Evolutionary conservation across 2,797 vertebrate genomes (phyloP), one percentile per base, ranked within the genome.

Genomic region (Sus cebifrons): DNA sequence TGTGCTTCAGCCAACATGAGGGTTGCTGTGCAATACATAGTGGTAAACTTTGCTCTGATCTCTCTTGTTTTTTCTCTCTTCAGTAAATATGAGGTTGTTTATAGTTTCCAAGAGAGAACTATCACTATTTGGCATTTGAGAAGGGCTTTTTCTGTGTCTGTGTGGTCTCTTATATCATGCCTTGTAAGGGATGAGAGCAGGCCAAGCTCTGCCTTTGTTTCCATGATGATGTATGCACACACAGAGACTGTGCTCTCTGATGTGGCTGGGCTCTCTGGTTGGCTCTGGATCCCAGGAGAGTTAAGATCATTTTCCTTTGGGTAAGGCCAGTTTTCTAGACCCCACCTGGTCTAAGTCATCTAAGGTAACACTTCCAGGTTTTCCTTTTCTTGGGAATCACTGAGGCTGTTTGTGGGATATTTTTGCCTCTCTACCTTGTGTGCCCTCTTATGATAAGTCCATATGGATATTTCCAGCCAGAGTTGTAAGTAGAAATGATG

Each of bases 11-110:
- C 73, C 86, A 86, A 89, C 52, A 52, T 7, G 3, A 44, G 90
- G 36, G 58, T 89, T 86, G 52, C 64, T 65, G 65, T 85, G 78
- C 81, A 77, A 90, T 52, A 36, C 68, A 14, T 40, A 65, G 86
- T 71, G 52, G 40, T 21, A 71, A 92, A 70, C 60, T 49, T 93
- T 68, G 81, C 96, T 97, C 96, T 92, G 40, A 88, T 96, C 86
- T 93, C 25, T 92, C 81, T 84, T 62, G 15, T 93, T 94, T 88
- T 58, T 79, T 68, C 44, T 83, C 36, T 94, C 77, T 89, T 94
- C 67, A 77, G 91, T 44, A 90, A 82, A 96, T 71, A 29, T 81
- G 91, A 71, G 77, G 65, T 49, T 92, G 75, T 90, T 95, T 95
- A 54, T 67, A 86, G 79, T 92, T 95, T 96, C 81, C 8, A 5